phyloP scores from a whole-genome alignment of 2,113 vertebrate species.

The Platichthys flesus region DNA sequence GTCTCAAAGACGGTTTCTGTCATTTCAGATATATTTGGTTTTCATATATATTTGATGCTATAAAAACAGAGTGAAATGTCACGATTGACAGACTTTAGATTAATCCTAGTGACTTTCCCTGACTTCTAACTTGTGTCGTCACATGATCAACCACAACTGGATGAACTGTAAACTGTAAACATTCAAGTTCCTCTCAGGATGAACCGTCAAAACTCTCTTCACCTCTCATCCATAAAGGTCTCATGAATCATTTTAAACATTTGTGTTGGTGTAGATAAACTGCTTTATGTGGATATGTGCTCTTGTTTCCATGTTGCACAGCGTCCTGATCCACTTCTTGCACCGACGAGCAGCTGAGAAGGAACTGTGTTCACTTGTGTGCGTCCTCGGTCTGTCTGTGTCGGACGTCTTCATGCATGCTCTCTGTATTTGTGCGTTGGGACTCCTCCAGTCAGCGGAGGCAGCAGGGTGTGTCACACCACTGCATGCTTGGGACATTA shows the following conservation, averaged over 20 bases:
- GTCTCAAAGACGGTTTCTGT: too few relatives aligned
- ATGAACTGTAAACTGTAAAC: too few relatives aligned
- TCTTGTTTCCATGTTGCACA: background rate
- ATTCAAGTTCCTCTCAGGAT: background rate
- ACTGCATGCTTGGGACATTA: slow-evolving; percentile 58
- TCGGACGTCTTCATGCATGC: slow-evolving; percentile 14
- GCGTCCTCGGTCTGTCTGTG: background rate
- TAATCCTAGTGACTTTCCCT: too few relatives aligned
- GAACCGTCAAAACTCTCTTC: background rate
- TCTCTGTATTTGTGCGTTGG: slow-evolving; percentile 9
- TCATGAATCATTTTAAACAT: background rate
- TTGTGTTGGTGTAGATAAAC: background rate
- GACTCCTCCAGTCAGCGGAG: slow-evolving; percentile 9
- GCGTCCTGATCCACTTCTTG: background rate
- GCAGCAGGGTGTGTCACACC: slow-evolving; percentile 59
- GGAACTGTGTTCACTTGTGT: background rate
- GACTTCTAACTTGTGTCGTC: too few relatives aligned
- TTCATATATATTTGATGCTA: too few relatives aligned
- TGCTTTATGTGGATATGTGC: background rate
- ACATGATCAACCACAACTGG: too few relatives aligned
- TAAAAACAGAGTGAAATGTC: too few relatives aligned
- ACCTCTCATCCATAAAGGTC: background rate
- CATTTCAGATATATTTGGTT: too few relatives aligned
- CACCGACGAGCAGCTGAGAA: background rate
- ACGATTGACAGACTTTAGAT: too few relatives aligned